phyloP scores from a whole-genome alignment of 1,140 invertebrate species.

The Camponotus vicinus region DNA sequence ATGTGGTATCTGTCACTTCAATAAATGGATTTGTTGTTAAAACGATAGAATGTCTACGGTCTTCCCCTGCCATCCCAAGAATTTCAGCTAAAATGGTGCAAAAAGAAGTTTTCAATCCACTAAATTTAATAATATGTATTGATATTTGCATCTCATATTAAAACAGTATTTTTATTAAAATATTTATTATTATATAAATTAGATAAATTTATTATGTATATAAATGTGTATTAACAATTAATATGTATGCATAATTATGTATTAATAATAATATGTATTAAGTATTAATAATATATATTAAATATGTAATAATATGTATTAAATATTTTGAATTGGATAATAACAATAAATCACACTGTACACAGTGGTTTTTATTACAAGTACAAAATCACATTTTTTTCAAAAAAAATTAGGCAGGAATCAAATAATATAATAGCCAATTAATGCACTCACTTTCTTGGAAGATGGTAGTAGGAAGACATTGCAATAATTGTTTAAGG shows the following conservation, averaged over 20 bases:
- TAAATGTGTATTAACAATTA: background rate
- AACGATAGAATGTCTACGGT: slow-evolving; percentile 87
- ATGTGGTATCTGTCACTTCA: slow-evolving; percentile 83
- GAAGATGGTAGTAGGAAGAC: slow-evolving; percentile 75
- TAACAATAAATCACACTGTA: background rate
- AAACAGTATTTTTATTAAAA: background rate
- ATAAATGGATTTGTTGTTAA: slow-evolving; percentile 85
- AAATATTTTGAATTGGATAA: background rate
- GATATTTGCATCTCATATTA: slow-evolving; percentile 15
- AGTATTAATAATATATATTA: background rate
- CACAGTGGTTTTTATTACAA: background rate
- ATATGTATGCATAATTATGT: background rate
- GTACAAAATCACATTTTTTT: slow-evolving; percentile 8
- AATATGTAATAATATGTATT: background rate
- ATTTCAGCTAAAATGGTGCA: slow-evolving; percentile 88
- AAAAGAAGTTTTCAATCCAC: background rate
- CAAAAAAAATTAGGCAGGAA: slow-evolving; percentile 18
- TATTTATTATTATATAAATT: background rate
- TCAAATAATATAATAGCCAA: slow-evolving; percentile 25
- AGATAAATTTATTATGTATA: background rate
- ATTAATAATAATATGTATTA: background rate
- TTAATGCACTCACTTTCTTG: slow-evolving; percentile 81
- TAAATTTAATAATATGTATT: slow-evolving; percentile 41
- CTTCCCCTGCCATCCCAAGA: slow-evolving; percentile 91
- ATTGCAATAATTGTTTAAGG: slow-evolving; percentile 75